Evolutionary conservation across 2,888 invertebrate species (phyloP), one percentile per base, ranked within the genome.

Genomic region (Odontothrips loti): DNA sequence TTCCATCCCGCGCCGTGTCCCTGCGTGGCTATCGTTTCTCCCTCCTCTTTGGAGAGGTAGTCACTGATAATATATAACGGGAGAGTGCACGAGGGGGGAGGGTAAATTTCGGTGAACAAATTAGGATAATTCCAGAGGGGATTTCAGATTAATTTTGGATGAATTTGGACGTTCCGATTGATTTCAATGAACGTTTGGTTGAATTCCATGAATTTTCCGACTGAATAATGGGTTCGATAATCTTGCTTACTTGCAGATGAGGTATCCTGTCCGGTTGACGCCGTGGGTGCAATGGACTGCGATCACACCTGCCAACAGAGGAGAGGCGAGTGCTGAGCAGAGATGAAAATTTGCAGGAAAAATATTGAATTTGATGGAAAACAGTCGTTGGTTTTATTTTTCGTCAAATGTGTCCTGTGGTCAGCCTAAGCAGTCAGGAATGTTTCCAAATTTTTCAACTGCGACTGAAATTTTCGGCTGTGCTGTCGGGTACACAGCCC

Each of bases 251-350:
- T 92, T 90, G 86, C 94, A 94, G 84, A 95, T 92, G 86, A 95
- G 90, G 86, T 92, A 94, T 8, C 95, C 94, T 12, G 94, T 94
- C 83, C 95, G 90, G 87, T 95, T 95, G 83, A 95, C 88, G 8
- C 95, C 95, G 85, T 94, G 95, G 0, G 95, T 95, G 86, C 95
- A 95, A 86, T 95, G 95, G 82, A 95, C 92, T 80, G 94, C 95
- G 84, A 95, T 90, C 83, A 95, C 86, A 83, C 90, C 90, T 85
- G 90, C 94, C 84, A 80, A 43, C 83, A 83, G 75, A 82, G 79
- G 80, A 58, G 11, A 80, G 79, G 79, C 68, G 43, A 47, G 27
- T 20, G 80, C 68, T n/a, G 47, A 51, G 1, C 79, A 34, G 43
- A 63, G 1, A 80, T 34, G 43, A 79, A 58, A 80, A 83, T 83